Evolutionary conservation across 2,888 invertebrate genomes (phyloP), one percentile per base, ranked within the genome.

Genomic region (Pyrocoelia pectoralis): DNA sequence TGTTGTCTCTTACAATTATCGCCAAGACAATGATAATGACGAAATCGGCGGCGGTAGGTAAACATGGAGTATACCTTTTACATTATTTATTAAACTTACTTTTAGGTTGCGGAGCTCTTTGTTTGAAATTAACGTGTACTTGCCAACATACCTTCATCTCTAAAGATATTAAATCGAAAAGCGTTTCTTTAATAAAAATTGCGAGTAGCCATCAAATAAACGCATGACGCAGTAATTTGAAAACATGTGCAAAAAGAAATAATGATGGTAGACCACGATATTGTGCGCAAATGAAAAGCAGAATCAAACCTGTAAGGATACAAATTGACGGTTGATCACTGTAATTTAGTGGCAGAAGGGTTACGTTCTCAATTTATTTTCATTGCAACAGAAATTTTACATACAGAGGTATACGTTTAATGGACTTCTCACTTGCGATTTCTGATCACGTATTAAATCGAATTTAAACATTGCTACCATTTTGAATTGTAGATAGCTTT

Each of bases 321-420:
- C 56, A 59, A 65, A 65, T 65, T 65, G 55, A 40, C 46, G 55
- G 29, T 19, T 60, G 56, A 65, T 65, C 59, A 60, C 65, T 56
- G 65, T 65, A 65, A 65, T 65, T 65, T 65, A 46, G 19, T 48
- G n/a, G 46, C 33, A 33, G 51, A 53, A 60, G 59, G 65, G 60
- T 59, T 51, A 59, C 65, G 65, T 48, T 55, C 59, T 64, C 59
- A 56, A 64, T 64, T 59, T 56, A 59, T 55, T 58, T 59, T 52
- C 54, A 51, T 28, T 58, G 13, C 51, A 46, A 58, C 49, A 24
- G 19, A 17, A 17, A 15, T 41, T 38, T 48, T 33, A 51, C 64
- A 55, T 64, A 64, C 41, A 59, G 64, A 24, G 55, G 49, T 63
- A 29, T 24, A 6, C 6, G 41, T 33, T 52, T 40, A 15, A 14